phyloP scores from a whole-genome alignment of 1,140 invertebrate genomes.

The Scaptomyza pallida region DNA sequence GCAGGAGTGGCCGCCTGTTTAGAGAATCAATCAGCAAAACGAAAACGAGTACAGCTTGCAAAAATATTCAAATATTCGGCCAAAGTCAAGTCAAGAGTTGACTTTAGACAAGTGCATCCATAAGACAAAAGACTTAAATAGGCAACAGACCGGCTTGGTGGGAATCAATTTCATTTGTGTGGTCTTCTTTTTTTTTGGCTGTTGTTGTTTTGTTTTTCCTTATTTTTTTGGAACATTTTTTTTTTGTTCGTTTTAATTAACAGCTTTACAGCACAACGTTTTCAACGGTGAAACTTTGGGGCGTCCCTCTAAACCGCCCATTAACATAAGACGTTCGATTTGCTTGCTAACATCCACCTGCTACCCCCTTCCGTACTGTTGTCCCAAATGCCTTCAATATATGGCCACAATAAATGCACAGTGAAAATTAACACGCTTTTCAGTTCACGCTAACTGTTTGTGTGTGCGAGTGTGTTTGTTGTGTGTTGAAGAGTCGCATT shows the following conservation, averaged over 20 bases:
- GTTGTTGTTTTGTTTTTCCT: conserved; percentile 51
- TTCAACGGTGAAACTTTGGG: conserved; percentile 76
- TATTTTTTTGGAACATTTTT: conserved; percentile 55
- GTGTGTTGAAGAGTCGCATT: conserved; percentile 22
- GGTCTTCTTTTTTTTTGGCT: conserved; percentile 55
- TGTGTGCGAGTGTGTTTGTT: conserved; percentile 6
- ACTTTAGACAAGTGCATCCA: conserved; percentile 41
- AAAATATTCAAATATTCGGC: conserved; percentile 50
- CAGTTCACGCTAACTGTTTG: conserved; percentile 69
- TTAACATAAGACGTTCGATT: conserved; percentile 78
- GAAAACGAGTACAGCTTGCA: conserved; percentile 43
- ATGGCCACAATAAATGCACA: conserved; percentile 75
- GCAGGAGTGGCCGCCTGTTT: conserved; percentile 39
- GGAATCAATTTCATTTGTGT: conserved; percentile 60
- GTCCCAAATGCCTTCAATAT: conserved; percentile 26
- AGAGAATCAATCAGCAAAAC: conserved; percentile 49
- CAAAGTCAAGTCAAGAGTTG: conserved; percentile 21
- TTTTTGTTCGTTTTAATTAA: conserved; percentile 75
- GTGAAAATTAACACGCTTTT: conserved; percentile 82
- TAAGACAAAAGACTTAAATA: conserved; percentile 51
- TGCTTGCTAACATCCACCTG: conserved; percentile 33
- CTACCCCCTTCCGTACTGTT: not conserved
- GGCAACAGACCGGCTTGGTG: conserved; percentile 56
- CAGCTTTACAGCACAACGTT: conserved; percentile 71
- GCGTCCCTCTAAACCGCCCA: conserved; percentile 51